phyloP scores from a whole-genome alignment of 1,140 invertebrate species.

The Carposina sasakii region DNA sequence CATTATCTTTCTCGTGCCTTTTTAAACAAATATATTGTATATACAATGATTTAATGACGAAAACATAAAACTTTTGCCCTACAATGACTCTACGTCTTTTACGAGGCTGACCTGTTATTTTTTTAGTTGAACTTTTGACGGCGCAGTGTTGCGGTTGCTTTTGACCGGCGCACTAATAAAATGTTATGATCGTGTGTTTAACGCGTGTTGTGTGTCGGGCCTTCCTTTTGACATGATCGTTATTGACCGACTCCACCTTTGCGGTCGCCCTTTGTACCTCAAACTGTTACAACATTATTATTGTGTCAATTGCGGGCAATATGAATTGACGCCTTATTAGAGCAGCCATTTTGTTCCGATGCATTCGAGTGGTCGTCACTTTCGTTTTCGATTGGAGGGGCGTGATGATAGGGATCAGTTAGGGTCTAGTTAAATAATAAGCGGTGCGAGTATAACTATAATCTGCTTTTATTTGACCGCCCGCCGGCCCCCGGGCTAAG shows the following conservation, averaged over 20 bases:
- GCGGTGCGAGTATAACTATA: constrained; percentile 63
- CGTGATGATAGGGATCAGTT: constrained; percentile 50
- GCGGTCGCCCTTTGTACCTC: constrained; percentile 61
- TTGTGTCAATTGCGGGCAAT: constrained; percentile 63
- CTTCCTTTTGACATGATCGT: constrained; percentile 70
- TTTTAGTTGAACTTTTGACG: constrained; percentile 67
- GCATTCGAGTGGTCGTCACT: background rate
- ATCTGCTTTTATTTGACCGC: constrained; percentile 65
- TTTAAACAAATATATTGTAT: too few species aligned
- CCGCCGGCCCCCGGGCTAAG: constrained; percentile 41
- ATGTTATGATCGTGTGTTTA: constrained; percentile 72
- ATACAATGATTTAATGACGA: too few species aligned
- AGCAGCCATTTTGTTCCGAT: background rate
- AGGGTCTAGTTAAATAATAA: constrained; percentile 69
- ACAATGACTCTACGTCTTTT: constrained; percentile 63
- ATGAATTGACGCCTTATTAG: too few species aligned
- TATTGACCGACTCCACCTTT: constrained; percentile 61
- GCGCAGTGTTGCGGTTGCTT: constrained; percentile 65
- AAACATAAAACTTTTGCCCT: constrained; percentile 41
- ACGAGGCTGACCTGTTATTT: constrained; percentile 66
- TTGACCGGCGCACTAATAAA: constrained; percentile 70
- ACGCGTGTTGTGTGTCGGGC: constrained; percentile 66
- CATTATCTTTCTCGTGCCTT: too few species aligned
- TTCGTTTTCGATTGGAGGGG: constrained; percentile 32
- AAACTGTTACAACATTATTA: constrained; percentile 60